A percentile compares a stretch with the other conserved stretches of the same genome.
These are phyloP conservation scores for Galagoides demidoff DNA, from an alignment of 2,797 vertebrate species.

Conservation along the genomic window DNA sequence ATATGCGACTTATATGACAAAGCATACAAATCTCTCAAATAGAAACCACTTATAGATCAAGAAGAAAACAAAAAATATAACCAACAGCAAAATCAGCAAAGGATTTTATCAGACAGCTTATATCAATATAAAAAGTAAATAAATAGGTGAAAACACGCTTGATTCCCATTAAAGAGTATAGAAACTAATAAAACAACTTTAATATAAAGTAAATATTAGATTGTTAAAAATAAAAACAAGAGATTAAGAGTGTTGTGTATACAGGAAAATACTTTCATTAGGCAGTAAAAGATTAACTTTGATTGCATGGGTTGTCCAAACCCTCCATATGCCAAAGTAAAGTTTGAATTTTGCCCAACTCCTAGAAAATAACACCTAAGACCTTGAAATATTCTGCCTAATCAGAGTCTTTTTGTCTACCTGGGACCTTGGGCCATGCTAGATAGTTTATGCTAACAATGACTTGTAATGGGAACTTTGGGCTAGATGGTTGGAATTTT, in stretches of 20 bases:
- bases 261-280: neutral
- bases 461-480: neutral
- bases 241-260: neutral
- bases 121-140: neutral
- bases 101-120: neutral
- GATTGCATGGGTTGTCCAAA: neutral
- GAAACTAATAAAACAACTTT: neutral
- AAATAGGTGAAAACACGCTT: neutral
- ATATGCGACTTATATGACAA: neutral
- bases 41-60: neutral
- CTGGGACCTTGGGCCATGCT: too few species aligned
- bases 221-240: neutral
- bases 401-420: neutral
- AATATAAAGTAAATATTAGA: neutral
- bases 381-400: neutral
- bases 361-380: neutral
- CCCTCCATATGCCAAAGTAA: neutral
- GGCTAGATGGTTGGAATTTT: neutral
- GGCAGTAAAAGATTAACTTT: neutral
- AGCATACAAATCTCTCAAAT: neutral
- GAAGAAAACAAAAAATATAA: neutral
- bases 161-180: neutral
- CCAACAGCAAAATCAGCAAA: neutral
- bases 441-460: neutral
- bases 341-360: neutral